Evolutionary conservation across 2,113 vertebrate species (phyloP).

Genomic region (Mirounga angustirostris): DNA sequence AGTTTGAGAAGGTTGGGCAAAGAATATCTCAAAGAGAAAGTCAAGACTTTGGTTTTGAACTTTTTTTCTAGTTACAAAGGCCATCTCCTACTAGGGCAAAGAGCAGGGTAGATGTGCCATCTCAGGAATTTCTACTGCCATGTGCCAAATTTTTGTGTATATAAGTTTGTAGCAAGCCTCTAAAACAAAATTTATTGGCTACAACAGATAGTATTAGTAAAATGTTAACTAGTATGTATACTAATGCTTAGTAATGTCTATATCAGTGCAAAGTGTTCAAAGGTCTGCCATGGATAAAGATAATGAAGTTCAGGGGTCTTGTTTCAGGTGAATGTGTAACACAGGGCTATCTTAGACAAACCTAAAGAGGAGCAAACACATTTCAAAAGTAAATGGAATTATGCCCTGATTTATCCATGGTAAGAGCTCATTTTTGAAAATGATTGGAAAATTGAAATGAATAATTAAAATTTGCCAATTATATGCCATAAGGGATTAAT

Average conservation of each 20-base stretch:
- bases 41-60: slow-evolving; percentile 17
- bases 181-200: slow-evolving; percentile 9
- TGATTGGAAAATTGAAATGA: slow-evolving; percentile 28
- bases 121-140: slow-evolving; percentile 35
- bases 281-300: slow-evolving; percentile 55
- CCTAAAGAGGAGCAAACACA: slow-evolving; percentile 45
- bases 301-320: slow-evolving; percentile 66
- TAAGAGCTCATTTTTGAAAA: slow-evolving; percentile 12
- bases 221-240: slow-evolving; percentile 61
- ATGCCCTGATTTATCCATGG: neutral
- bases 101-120: neutral
- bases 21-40: slow-evolving; percentile 13
- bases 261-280: slow-evolving; percentile 55
- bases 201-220: slow-evolving; percentile 32
- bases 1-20: neutral
- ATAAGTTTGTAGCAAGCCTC: neutral
- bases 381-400: slow-evolving; percentile 62
- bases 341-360: slow-evolving; percentile 52
- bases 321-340: slow-evolving; percentile 75
- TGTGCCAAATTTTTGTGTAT: slow-evolving; percentile 56
- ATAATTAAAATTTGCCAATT: neutral
- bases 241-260: slow-evolving; percentile 43
- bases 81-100: neutral
- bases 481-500: neutral
- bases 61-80: slow-evolving; percentile 34